Evolutionary conservation across 2,797 vertebrate species (phyloP).

Genomic region (Artibeus lituratus): DNA sequence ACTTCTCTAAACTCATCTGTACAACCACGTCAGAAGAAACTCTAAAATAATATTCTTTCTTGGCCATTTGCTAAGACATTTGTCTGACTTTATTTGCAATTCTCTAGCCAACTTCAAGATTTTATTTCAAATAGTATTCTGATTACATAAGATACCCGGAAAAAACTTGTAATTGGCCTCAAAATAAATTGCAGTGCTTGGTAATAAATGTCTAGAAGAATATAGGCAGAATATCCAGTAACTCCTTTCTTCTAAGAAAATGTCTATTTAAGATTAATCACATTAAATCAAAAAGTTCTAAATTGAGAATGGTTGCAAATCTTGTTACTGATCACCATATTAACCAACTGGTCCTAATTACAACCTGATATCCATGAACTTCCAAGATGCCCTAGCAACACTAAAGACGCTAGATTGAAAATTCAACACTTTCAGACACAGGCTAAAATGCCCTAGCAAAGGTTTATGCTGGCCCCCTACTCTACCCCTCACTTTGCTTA

Average conservation of each 20-base stretch:
- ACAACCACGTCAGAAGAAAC: not conserved
- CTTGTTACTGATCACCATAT: not conserved
- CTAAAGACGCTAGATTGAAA: not conserved
- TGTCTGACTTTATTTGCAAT: not conserved
- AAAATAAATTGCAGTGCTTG: slow-evolving; percentile 52
- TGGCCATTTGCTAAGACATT: not conserved
- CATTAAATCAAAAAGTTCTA: slow-evolving; percentile 51
- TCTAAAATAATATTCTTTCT: not conserved
- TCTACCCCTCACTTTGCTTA: not conserved
- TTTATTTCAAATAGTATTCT: slow-evolving; percentile 7
- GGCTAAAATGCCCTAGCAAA: not conserved
- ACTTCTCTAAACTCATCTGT: not conserved
- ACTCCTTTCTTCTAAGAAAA: slow-evolving; percentile 43
- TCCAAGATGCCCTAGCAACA: slow-evolving; percentile 1
- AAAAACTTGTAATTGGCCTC: slow-evolving; percentile 51
- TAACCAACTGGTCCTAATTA: slow-evolving; percentile 39
- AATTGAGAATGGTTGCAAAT: not conserved
- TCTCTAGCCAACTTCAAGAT: not conserved
- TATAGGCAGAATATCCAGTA: not conserved
- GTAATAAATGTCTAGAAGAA: slow-evolving; percentile 47
- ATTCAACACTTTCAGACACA: not conserved
- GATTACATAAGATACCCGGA: slow-evolving; percentile 18
- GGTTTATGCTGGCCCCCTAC: not conserved
- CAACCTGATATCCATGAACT: not conserved
- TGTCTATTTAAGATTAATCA: not conserved